A percentile compares a stretch with the other conserved stretches of the same genome.
These are phyloP conservation scores for Camelus bactrianus DNA, from an alignment of 2,113 vertebrate genomes.

Conservation along the genomic window DNA sequence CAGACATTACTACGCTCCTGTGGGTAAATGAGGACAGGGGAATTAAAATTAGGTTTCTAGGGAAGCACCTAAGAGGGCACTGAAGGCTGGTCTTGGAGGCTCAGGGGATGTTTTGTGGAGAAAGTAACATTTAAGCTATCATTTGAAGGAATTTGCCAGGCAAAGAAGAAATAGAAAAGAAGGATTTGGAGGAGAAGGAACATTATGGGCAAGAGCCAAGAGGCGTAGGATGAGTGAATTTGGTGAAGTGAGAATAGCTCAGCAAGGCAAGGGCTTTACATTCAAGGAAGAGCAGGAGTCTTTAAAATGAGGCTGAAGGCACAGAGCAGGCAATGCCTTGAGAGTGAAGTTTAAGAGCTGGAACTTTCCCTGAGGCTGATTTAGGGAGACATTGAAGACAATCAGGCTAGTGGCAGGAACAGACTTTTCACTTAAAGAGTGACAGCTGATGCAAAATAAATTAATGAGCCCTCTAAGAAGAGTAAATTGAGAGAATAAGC, in stretches of 20 bases:
- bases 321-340: neutral
- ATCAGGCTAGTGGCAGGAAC: neutral
- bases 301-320: constrained; percentile 12
- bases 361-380: neutral
- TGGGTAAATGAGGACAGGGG: neutral
- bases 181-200: neutral
- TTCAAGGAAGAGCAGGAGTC: neutral
- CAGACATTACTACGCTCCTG: neutral
- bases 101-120: neutral
- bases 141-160: neutral
- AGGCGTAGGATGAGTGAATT: neutral
- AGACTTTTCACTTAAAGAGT: neutral
- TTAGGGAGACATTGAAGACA: neutral
- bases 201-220: neutral
- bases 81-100: neutral
- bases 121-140: neutral
- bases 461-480: neutral
- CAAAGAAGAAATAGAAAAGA: neutral
- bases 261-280: neutral
- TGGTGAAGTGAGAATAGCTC: neutral
- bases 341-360: neutral
- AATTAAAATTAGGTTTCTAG: neutral
- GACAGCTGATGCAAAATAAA: neutral
- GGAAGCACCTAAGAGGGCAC: neutral
- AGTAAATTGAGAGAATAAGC: neutral